A percentile compares a stretch with the other conserved stretches of the same genome.
phyloP scores from a whole-genome alignment of 2,113 vertebrate species.

The Dendrocopos noguchii region DNA sequence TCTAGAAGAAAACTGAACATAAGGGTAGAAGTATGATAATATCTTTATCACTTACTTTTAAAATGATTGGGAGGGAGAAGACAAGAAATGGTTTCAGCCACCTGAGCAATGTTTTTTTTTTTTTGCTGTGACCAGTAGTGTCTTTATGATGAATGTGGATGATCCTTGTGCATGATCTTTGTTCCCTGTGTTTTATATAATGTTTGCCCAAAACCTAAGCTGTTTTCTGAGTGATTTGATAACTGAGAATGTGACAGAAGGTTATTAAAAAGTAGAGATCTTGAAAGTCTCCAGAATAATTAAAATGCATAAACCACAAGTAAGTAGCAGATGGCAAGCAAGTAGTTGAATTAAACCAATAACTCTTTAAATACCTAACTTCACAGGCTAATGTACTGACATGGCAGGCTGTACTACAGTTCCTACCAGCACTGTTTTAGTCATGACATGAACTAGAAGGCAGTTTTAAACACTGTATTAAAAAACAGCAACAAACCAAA shows the following conservation, averaged over 20 bases:
- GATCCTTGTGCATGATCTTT: neutral
- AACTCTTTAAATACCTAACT: constrained; percentile 65
- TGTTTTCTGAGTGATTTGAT: constrained; percentile 46
- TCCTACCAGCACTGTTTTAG: neutral
- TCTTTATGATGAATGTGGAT: neutral
- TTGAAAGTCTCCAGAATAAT: constrained; percentile 67
- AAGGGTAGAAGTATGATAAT: neutral
- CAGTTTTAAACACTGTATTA: neutral
- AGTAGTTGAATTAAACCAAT: constrained; percentile 72
- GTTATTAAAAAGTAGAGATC: constrained; percentile 61
- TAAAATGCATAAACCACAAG: constrained; percentile 67
- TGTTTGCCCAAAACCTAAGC: neutral
- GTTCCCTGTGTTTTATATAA: neutral
- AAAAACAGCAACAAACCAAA: neutral
- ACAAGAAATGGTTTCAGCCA: neutral
- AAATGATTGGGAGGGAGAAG: neutral
- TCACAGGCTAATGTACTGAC: constrained; percentile 55
- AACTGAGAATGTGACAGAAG: constrained; percentile 62
- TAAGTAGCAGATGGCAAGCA: constrained; percentile 70
- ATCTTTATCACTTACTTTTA: neutral
- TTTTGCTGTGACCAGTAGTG: neutral
- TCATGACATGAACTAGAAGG: neutral
- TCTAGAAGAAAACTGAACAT: neutral
- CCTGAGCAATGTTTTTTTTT: neutral
- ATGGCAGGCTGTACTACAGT: constrained; percentile 17